Evolutionary conservation across 2,113 vertebrate species (phyloP).

Genomic region (Reinhardtius hippoglossoides): DNA sequence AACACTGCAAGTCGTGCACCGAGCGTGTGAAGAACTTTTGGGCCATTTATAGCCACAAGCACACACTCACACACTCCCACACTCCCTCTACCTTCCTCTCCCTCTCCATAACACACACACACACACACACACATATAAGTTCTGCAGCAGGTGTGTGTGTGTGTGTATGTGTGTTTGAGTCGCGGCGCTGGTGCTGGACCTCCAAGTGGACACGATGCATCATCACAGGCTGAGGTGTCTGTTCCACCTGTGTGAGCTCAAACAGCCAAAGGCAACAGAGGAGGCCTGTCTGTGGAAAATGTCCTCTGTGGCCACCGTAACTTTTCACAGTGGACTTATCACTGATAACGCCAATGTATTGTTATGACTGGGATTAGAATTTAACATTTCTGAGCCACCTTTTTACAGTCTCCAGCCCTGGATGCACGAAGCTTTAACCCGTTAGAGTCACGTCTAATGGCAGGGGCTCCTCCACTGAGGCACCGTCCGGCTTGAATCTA

Average conservation of each 20-base stretch:
- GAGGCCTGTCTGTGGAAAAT: too few relatives aligned
- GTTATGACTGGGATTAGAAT: too few relatives aligned
- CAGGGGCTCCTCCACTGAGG: too few relatives aligned
- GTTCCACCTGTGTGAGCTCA: neutral
- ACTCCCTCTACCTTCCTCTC: constrained; percentile 14
- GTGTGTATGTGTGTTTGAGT: neutral
- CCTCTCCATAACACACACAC: constrained; percentile 14
- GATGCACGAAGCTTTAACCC: too few relatives aligned
- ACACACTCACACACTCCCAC: constrained; percentile 66
- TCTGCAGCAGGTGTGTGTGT: neutral
- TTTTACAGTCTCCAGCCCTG: too few relatives aligned
- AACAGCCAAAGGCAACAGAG: too few relatives aligned
- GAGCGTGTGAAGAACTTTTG: constrained; percentile 40
- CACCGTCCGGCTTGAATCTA: too few relatives aligned
- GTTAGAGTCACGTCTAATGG: too few relatives aligned
- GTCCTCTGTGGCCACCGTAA: too few relatives aligned
- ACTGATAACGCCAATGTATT: too few relatives aligned
- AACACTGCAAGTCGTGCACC: constrained; percentile 47
- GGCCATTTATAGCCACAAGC: constrained; percentile 66
- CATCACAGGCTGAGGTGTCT: neutral
- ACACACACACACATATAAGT: neutral
- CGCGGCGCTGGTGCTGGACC: neutral
- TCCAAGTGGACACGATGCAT: neutral
- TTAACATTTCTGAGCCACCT: too few relatives aligned
- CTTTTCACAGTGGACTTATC: too few relatives aligned